Evolutionary conservation across 2,113 vertebrate species (phyloP).

Genomic region (Eleginops maclovinus): DNA sequence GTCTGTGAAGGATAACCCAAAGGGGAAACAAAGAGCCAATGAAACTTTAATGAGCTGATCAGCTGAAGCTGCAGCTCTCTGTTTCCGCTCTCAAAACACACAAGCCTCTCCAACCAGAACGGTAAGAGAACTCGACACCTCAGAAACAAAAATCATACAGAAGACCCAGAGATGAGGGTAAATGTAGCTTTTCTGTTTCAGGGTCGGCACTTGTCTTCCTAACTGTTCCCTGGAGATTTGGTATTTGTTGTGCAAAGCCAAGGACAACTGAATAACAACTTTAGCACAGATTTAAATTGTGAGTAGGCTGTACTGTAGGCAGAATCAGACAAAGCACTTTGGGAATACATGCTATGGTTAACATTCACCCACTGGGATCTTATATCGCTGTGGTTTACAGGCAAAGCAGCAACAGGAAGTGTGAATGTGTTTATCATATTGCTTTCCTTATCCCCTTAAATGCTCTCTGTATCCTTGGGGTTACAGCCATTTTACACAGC

Average conservation of each 20-base stretch:
- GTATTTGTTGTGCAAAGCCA: conserved; percentile 35
- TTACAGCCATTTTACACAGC: too few species aligned
- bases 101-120: conserved; percentile 3
- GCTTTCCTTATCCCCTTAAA: too few species aligned
- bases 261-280: conserved; percentile 39
- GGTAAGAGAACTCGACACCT: conserved; percentile 16
- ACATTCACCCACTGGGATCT: background rate
- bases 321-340: conserved; percentile 8
- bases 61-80: conserved; percentile 39
- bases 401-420: conserved; percentile 15
- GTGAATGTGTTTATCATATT: background rate
- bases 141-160: conserved; percentile 9
- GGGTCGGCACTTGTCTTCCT: conserved; percentile 30
- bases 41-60: conserved; percentile 83
- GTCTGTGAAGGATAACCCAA: conserved; percentile 78
- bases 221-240: conserved; percentile 16
- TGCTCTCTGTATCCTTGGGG: too few species aligned
- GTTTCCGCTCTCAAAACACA: conserved; percentile 24
- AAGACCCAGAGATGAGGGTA: background rate
- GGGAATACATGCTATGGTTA: background rate
- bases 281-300: conserved; percentile 1
- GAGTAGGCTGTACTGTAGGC: background rate
- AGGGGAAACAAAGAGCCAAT: conserved; percentile 81
- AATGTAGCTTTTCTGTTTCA: conserved; percentile 17
- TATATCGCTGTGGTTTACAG: background rate